These are phyloP conservation scores for Zaprionus gabonicus DNA, from an alignment of 1,140 invertebrate genomes.

Conservation along the genomic window DNA sequence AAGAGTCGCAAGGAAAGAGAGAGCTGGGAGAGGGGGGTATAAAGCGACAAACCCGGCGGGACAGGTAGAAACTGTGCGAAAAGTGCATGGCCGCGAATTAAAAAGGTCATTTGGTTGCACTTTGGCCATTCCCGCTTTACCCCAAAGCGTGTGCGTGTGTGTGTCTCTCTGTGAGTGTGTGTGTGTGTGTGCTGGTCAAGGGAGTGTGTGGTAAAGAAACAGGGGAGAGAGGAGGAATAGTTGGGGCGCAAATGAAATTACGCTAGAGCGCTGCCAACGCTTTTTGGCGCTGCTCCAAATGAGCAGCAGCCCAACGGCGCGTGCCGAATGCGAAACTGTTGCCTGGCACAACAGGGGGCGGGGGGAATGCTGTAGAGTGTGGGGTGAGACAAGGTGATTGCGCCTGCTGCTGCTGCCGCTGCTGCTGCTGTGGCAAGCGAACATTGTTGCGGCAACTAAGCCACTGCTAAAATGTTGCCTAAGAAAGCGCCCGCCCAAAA, in stretches of 20 bases:
- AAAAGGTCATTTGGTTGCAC: slow-evolving; percentile 81
- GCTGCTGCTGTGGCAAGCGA: slow-evolving; percentile 20
- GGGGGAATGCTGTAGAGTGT: background rate
- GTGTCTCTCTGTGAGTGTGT: background rate
- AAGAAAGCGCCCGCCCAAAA: slow-evolving; percentile 2
- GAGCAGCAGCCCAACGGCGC: slow-evolving; percentile 67
- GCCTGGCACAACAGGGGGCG: background rate
- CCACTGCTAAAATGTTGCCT: slow-evolving; percentile 4
- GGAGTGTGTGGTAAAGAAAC: background rate
- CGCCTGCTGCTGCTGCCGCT: too few relatives aligned
- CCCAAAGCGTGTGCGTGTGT: background rate
- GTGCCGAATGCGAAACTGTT: slow-evolving; percentile 57
- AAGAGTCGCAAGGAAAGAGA: background rate
- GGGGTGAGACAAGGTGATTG: slow-evolving; percentile 11
- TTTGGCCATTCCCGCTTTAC: slow-evolving; percentile 55
- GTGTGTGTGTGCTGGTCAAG: background rate
- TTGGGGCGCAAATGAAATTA: slow-evolving; percentile 53
- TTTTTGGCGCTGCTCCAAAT: slow-evolving; percentile 70
- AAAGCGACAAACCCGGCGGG: background rate
- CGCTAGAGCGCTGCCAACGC: slow-evolving; percentile 40
- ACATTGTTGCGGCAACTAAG: slow-evolving; percentile 39
- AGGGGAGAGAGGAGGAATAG: background rate
- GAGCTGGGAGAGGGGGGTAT: background rate
- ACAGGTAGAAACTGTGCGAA: slow-evolving; percentile 31
- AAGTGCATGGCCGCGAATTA: slow-evolving; percentile 80